Evolutionary conservation across 2,888 invertebrate genomes (phyloP), one percentile per base, ranked within the genome.

Genomic region (Rhingia rostrata): DNA sequence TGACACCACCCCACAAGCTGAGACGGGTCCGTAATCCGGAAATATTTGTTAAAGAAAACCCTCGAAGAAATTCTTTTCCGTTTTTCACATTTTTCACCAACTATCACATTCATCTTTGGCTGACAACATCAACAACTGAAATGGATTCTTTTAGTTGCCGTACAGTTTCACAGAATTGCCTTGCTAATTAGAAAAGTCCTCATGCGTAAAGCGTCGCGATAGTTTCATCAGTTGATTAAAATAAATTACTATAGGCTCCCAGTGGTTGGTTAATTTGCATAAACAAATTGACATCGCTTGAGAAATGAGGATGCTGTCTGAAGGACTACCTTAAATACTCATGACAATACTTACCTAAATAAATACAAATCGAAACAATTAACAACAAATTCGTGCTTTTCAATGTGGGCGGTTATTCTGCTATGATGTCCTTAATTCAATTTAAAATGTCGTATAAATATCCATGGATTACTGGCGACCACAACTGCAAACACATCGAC

Each of bases 361-460:
- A 84, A 84, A 84, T 80, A 84, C 84, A 84, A 84, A 84, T 84
- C 84, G 84, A 84, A 84, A 84, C 80, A 84, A 84, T 84, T 84
- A 80, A 80, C 84, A 61, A 56, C 41, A 41, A 70, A 80, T 74
- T 73, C 54, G 64, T 54, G 69, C 22, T 74, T 47, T 70, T 35
- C 41, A 45, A 3, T 47, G 7, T 54, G 49, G 67, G 37, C 39
- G 12, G 58, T 41, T 30, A 22, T 33, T 53, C 33, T 10, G 51
- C 63, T 64, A 70, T 64, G 74, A 80, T 75, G 84, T 70, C 66
- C 64, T 84, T 84, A 80, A 84, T 84, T 84, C 61, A 84, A 84
- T 84, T 84, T 84, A 80, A 75, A 84, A 84, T 84, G 80, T 74
- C 74, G 75, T 80, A 84, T 84, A 84, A 84, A 84, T 84, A 84